phyloP scores from a whole-genome alignment of 2,888 invertebrate species.

The Globia sparganii region DNA sequence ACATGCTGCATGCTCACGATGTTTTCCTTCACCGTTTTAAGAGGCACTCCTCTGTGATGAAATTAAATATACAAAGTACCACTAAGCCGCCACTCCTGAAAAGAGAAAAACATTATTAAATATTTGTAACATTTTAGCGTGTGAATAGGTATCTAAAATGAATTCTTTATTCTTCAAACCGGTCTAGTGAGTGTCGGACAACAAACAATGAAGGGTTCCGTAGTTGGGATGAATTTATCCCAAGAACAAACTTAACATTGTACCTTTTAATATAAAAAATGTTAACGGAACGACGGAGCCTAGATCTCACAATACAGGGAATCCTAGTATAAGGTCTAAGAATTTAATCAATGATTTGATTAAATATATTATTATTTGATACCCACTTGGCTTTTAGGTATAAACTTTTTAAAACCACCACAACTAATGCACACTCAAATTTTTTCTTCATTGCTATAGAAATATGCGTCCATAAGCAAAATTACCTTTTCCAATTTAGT shows the following conservation, averaged over 20 bases:
- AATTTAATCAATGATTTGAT: not conserved
- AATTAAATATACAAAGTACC: not conserved
- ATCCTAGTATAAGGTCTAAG: not conserved
- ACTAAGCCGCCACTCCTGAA: too few species aligned
- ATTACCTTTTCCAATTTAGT: not conserved
- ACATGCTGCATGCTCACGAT: not conserved
- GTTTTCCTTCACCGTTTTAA: not conserved
- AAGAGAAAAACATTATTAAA: not conserved
- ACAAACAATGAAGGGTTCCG: not conserved
- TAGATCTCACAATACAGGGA: not conserved
- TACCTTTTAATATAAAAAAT: not conserved
- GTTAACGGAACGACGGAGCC: too few species aligned
- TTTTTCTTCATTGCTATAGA: too few species aligned
- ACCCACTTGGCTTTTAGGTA: not conserved
- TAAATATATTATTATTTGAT: not conserved
- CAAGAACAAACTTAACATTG: not conserved
- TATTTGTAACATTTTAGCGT: not conserved
- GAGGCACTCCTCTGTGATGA: not conserved
- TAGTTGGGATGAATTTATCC: not conserved
- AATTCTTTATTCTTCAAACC: not conserved
- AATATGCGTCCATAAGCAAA: not conserved
- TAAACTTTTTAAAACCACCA: not conserved
- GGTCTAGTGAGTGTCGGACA: not conserved
- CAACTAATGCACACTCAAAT: too few species aligned
- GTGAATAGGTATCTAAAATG: not conserved